A percentile compares a stretch with the other conserved stretches of the same genome.
These are phyloP conservation scores for Hyperoplus immaculatus DNA, from an alignment of 2,797 vertebrate genomes.

Conservation along the genomic window DNA sequence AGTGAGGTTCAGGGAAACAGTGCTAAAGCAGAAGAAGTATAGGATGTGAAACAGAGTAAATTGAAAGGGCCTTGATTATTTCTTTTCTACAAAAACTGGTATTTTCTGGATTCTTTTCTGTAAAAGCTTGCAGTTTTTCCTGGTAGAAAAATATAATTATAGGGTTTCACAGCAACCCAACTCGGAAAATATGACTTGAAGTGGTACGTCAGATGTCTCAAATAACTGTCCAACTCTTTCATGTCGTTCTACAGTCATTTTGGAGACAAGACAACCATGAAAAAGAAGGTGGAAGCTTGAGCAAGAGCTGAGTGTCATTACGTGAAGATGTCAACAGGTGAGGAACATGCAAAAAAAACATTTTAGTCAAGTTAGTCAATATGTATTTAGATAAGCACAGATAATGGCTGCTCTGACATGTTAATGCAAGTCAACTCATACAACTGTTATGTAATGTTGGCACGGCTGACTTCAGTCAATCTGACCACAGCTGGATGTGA, in stretches of 20 bases:
- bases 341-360: neutral
- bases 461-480: neutral
- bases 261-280: neutral
- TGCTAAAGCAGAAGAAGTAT: neutral
- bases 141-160: conserved; percentile 11
- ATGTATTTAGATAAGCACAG: neutral
- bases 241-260: conserved; percentile 12
- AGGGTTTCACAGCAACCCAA: conserved; percentile 7
- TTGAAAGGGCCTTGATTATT: conserved; percentile 1
- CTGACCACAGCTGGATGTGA: neutral
- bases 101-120: conserved; percentile 9
- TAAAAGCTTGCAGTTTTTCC: neutral
- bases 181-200: conserved; percentile 25
- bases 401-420: neutral
- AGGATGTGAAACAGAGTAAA: conserved; percentile 28
- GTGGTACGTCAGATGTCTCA: conserved; percentile 7
- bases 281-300: conserved; percentile 5
- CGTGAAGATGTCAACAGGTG: conserved; percentile 11
- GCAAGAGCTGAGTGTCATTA: neutral
- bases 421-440: neutral
- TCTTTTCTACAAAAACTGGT: neutral
- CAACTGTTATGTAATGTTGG: neutral
- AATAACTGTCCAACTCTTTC: conserved; percentile 11
- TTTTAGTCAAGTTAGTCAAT: neutral
- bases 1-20: conserved; percentile 4